Base-by-base conservation (phyloP, 92 coral and sea anemone species). In the Phenganax subtilis region DNA sequence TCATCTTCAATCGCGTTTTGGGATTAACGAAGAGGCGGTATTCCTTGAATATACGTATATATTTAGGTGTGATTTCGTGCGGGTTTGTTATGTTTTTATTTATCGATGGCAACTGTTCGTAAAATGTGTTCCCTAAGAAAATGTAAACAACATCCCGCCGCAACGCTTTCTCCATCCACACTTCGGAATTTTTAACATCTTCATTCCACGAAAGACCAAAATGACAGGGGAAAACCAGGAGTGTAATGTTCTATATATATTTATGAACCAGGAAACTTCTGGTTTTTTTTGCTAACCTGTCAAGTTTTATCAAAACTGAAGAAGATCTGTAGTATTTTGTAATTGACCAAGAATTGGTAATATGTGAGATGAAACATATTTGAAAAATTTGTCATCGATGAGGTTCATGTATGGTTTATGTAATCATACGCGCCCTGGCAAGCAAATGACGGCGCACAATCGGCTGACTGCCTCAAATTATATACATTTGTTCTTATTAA, bases 141-240 rank as follows among this genome's bases (percentile, higher is more conserved):
- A 79, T 65, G 83, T 79, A 79, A 79, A 79, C 83, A 79, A 73
- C 31, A 12, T 56, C 16, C n/a, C 83, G 61, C n/a, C 55, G 20
- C 51, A 53, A 37, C 5, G 47, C 47, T 2, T 37, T 2, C 30
- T 55, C 11, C 44, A 70, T 11, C 54, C 5, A 37, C 47, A 37
- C 47, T 37, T 37, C 25, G 47, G 47, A 5, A 37, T 37, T 37
- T 37, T 37, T 37, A 37, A 37, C 47, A 37, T 37, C 47, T 37
- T 37, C 47, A 5, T 37, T 37, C 47, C 47, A 37, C 47, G 47
- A 37, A 5, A 37, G 47, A 5, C 47, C 47, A 37, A 37, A 37
- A 37, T 68, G 54, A 6, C 54, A 7, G 47, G 11, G 31, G 73
- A 17, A 68, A 68, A 51, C 47, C 54, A n/a, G 47, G 47, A 68